Conservation (phyloP, 2,113 vertebrate species). For the Illadopsis cleaveri region DNA sequence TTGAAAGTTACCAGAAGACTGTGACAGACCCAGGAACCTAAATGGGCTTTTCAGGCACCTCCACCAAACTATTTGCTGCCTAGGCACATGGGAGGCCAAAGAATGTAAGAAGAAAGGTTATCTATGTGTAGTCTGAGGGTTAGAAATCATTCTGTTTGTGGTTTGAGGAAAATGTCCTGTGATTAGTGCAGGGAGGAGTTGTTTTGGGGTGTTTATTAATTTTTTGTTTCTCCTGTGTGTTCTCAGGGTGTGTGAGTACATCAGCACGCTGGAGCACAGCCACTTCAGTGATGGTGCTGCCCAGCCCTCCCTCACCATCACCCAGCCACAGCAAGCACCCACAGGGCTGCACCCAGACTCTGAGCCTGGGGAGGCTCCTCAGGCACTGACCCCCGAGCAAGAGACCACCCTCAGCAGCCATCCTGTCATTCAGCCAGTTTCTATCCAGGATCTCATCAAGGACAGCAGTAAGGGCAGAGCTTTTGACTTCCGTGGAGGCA, state of each 20-base stretch:
- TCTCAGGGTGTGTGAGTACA: slow-evolving; percentile 91
- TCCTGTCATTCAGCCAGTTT: slow-evolving; percentile 85
- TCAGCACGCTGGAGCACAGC: slow-evolving; percentile 91
- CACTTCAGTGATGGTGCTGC: slow-evolving; percentile 90
- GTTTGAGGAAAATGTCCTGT: neutral
- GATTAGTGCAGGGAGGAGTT: neutral
- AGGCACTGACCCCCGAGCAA: slow-evolving; percentile 68
- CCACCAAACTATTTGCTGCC: neutral
- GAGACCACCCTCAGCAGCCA: slow-evolving; percentile 78
- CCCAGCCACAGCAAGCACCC: slow-evolving; percentile 77
- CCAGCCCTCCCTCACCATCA: slow-evolving; percentile 84
- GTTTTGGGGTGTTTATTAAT: neutral
- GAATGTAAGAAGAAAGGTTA: neutral
- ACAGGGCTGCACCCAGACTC: slow-evolving; percentile 57
- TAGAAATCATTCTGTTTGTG: neutral
- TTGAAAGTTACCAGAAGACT: neutral
- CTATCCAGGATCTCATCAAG: slow-evolving; percentile 91
- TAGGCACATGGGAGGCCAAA: neutral
- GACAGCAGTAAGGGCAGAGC: slow-evolving; percentile 80
- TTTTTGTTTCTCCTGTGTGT: neutral
- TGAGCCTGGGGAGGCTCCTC: slow-evolving; percentile 67
- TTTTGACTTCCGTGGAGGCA: slow-evolving; percentile 84
- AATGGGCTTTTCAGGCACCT: neutral
- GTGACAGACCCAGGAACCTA: neutral
- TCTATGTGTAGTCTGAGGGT: neutral